Percentiles rank a stretch among this genome's conserved stretches.
These are phyloP conservation scores for Acleris holmiana DNA, from an alignment of 2,888 invertebrate species.

Conservation along the genomic window DNA sequence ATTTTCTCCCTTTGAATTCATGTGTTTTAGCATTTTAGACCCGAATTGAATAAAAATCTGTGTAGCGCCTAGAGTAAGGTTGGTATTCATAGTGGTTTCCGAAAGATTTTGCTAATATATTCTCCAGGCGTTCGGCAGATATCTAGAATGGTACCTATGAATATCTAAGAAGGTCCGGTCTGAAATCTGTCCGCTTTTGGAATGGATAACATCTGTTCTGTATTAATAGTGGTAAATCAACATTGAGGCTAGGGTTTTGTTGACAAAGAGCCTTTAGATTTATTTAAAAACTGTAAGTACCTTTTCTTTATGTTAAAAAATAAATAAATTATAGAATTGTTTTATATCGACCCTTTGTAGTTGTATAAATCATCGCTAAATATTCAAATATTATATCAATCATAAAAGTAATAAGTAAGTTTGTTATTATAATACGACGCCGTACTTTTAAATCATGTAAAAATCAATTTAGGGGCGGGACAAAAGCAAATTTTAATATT, in stretches of 20 bases:
- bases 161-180: conserved; percentile 45
- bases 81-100: conserved; percentile 1
- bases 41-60: neutral
- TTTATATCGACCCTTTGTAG: too few relatives aligned
- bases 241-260: neutral
- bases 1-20: neutral
- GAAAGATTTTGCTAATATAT: conserved; percentile 46
- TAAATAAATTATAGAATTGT: too few relatives aligned
- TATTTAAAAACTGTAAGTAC: neutral
- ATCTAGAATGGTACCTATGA: conserved; percentile 52
- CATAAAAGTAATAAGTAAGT: too few relatives aligned
- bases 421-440: too few relatives aligned
- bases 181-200: conserved; percentile 38
- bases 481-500: too few relatives aligned
- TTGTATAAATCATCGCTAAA: too few relatives aligned
- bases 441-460: too few relatives aligned
- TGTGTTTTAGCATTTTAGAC: neutral
- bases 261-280: neutral
- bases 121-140: conserved; percentile 47
- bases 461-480: too few relatives aligned
- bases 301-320: too few relatives aligned
- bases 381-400: too few relatives aligned
- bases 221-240: conserved; percentile 15
- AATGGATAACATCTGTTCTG: conserved; percentile 26
- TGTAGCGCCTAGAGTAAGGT: conserved; percentile 1